Base-by-base conservation (phyloP, 2,888 invertebrate genomes). In the Acanthosoma haemorrhoidale region DNA sequence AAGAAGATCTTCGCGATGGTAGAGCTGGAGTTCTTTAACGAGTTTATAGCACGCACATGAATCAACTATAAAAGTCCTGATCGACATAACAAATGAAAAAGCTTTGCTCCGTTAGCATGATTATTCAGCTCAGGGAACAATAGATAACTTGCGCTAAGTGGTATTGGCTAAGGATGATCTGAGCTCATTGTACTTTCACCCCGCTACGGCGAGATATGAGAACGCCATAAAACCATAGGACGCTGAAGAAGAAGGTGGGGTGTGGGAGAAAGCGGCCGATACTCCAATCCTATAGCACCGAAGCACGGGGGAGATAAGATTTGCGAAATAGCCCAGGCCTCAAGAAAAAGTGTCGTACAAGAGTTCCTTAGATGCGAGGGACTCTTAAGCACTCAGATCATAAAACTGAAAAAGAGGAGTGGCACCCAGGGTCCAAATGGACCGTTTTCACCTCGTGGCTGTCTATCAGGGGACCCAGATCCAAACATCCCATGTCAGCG, bases 351-450 rank as follows among this genome's bases (percentile, higher is more conserved):
- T 51, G 8, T 25, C 51, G 25, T 25, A 13, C 25, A 51, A 25
- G 51, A 43, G 43, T 13, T 18, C 3, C 13, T 9, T 21, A 43
- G 43, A 43, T 13, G n/a, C n/a, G 43, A 51, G 25, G 51, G 29
- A n/a, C 25, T 21, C 51, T 51, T 25, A 51, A 51, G 25, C 25
- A 51, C 13, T 51, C 8, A 25, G 51, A 51, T 51, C 51, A 51
- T 51, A 51, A 51, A n/a, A n/a, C n/a, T n/a, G n/a, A n/a, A n/a
- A n/a, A 51, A 51, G 51, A 51, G 51, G 51, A 51, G 51, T 51
- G 51, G 51, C 29, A 25, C n/a, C n/a, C 3, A n/a, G 51, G 4
- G 13, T n/a, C 25, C n/a, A n/a, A 51, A 51, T 51, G 51, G 51
- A 25, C 13, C 25, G n/a, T n/a, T n/a, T n/a, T n/a, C n/a, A n/a